Conservation (phyloP, 2,113 vertebrate genomes). For the Pollachius pollachius region DNA sequence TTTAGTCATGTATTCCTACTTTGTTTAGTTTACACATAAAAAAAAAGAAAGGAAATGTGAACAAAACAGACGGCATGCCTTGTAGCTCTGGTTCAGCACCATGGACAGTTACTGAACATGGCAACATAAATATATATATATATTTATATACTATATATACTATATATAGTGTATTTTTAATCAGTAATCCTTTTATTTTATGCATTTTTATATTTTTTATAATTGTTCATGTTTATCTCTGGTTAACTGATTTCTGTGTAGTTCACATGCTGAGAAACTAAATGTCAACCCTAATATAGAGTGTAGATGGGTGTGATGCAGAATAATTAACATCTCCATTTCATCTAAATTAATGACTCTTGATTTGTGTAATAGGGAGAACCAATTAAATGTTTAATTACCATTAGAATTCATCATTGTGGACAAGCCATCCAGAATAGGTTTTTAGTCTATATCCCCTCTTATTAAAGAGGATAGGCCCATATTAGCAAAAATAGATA, state of each 20-base stretch:
- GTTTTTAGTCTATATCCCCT: conserved; percentile 36
- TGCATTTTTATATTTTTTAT: no score
- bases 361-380: conserved; percentile 43
- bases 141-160: no score
- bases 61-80: no score
- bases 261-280: background rate
- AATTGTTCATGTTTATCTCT: no score
- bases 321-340: conserved; percentile 29
- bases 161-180: background rate
- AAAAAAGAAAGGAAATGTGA: background rate
- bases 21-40: background rate
- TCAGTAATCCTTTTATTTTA: background rate
- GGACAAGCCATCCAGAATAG: conserved; percentile 34
- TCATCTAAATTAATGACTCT: conserved; percentile 39
- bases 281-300: conserved; percentile 9
- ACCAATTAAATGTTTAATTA: conserved; percentile 51
- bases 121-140: background rate
- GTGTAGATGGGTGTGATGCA: conserved; percentile 20
- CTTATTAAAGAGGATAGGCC: background rate
- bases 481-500: no score
- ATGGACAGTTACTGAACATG: conserved; percentile 43
- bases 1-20: background rate
- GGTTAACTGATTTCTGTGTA: background rate
- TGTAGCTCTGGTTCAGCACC: conserved; percentile 43
- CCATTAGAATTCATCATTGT: conserved; percentile 48